These are phyloP conservation scores for Euplagia quadripunctaria DNA, from an alignment of 2,888 invertebrate genomes.

Conservation along the genomic window DNA sequence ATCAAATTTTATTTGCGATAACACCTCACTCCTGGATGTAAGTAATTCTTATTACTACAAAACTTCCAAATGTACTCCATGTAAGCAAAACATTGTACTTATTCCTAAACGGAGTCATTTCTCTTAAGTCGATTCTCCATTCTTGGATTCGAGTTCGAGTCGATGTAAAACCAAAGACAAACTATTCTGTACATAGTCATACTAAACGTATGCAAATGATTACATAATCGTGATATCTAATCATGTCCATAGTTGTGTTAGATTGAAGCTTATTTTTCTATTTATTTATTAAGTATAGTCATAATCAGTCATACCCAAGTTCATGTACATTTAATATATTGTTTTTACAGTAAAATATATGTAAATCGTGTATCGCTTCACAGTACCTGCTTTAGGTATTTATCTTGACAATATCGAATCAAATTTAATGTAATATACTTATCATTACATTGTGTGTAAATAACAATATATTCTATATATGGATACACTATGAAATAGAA, in stretches of 20 bases:
- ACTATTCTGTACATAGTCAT: slow-evolving; percentile 30
- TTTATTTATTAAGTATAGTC: slow-evolving; percentile 46
- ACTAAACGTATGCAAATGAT: slow-evolving; percentile 23
- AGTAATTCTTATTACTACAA: slow-evolving; percentile 25
- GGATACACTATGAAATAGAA: slow-evolving; percentile 9
- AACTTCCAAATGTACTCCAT: slow-evolving; percentile 1
- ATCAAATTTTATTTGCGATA: slow-evolving; percentile 46
- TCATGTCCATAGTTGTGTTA: slow-evolving; percentile 46
- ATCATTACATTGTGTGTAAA: slow-evolving; percentile 55
- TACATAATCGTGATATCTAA: slow-evolving; percentile 30
- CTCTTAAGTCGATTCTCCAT: slow-evolving; percentile 17
- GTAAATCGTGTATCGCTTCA: slow-evolving; percentile 66
- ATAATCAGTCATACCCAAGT: slow-evolving; percentile 36
- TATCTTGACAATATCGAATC: slow-evolving; percentile 72
- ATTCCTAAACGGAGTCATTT: not conserved
- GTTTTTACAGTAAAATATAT: slow-evolving; percentile 23
- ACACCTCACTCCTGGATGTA: slow-evolving; percentile 23
- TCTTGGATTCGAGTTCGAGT: slow-evolving; percentile 9
- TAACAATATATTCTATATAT: slow-evolving; percentile 39
- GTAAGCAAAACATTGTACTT: not conserved
- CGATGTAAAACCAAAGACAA: slow-evolving; percentile 17
- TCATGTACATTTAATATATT: slow-evolving; percentile 37
- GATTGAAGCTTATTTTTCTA: slow-evolving; percentile 51
- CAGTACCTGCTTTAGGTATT: slow-evolving; percentile 79
- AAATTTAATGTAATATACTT: slow-evolving; percentile 42